Evolutionary conservation across 2,113 vertebrate species (phyloP), one percentile per base, ranked within the genome.

Genomic region (Morone chrysops): DNA sequence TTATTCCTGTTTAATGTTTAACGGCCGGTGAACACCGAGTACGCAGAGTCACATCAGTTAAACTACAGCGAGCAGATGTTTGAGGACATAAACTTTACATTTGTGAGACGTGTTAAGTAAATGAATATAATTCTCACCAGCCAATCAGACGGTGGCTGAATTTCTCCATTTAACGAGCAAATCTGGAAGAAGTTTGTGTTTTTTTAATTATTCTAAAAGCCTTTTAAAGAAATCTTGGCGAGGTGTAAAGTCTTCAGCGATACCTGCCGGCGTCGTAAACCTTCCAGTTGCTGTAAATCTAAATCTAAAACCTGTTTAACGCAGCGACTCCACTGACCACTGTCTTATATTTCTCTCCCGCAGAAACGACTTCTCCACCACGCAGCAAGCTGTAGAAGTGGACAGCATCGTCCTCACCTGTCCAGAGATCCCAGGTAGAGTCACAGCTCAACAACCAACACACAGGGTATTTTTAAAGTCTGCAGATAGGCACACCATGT

Each of bases 331-430:
- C 11, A 22, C 18, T 43, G 18, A 59, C 16, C 31, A 45, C 1
- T 18, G 10, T 81, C 22, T 36, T n/a, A 22, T 8, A 22, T 8
- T 11, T n/a, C 2, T 40, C 45, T 93, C 89, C 92, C 92, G n/a
- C 95, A 99, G 97, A 94, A 97, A 96, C 76, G 96, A 98, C 87
- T 97, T 96, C 57, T 70, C 92, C 93, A 67, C 91, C 94, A 89
- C 88, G 2, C 92, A 88, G 69, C 96, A 95, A 94, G 94, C 92
- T 85, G 95, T 94, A 80, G 97, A 95, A 78, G 87, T 95, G 93
- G 96, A 94, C 89, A 95, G 92, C 91, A 93, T 96, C 87, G 95
- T 96, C 62, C 96, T 97, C 90, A 96, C 95, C 90, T 97, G 95
- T 43, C 93, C 95, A 75, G 96, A 96, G 75, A 87, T 89, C 85